Percentiles rank a stretch among this genome's conserved stretches.
phyloP scores from a whole-genome alignment of 2,888 invertebrate species.

The Leptogaster cylindrica region DNA sequence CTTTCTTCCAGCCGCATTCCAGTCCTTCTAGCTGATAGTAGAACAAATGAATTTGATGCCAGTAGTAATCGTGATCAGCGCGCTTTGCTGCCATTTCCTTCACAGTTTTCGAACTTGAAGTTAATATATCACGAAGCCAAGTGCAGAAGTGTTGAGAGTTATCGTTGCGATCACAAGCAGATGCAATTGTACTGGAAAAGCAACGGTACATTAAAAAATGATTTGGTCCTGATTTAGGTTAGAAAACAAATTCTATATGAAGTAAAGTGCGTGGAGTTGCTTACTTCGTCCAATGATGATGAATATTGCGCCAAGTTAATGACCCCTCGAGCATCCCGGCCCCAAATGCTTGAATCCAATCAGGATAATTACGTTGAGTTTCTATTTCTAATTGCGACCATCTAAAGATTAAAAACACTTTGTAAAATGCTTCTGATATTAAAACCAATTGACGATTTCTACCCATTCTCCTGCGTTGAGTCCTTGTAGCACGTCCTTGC shows the following conservation, averaged over 20 bases:
- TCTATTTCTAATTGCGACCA: conserved; percentile 84
- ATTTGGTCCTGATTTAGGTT: too few relatives aligned
- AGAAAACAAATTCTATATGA: too few relatives aligned
- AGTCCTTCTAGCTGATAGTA: conserved; percentile 81
- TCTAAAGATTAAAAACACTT: too few relatives aligned
- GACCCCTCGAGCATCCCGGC: conserved; percentile 86
- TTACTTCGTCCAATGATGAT: conserved; percentile 77
- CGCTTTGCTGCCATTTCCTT: conserved; percentile 71
- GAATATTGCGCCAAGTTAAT: conserved; percentile 80
- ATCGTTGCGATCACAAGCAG: conserved; percentile 60
- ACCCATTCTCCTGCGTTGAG: conserved; percentile 77
- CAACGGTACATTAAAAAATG: too few relatives aligned
- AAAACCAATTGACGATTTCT: conserved; percentile 51
- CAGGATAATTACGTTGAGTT: conserved; percentile 75
- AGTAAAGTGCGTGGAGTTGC: too few relatives aligned
- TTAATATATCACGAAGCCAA: conserved; percentile 64
- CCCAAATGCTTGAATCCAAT: conserved; percentile 82
- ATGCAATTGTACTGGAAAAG: conserved; percentile 58
- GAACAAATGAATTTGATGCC: conserved; percentile 84
- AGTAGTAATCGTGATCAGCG: conserved; percentile 67
- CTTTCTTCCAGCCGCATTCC: conserved; percentile 75
- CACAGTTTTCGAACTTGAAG: conserved; percentile 70
- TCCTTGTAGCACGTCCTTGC: conserved; percentile 79
- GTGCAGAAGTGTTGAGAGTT: conserved; percentile 58
- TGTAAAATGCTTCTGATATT: not conserved